A percentile compares a stretch with the other conserved stretches of the same genome.
These are phyloP conservation scores for Urocynchramus pylzowi DNA, from an alignment of 2,113 vertebrate species.

Conservation along the genomic window DNA sequence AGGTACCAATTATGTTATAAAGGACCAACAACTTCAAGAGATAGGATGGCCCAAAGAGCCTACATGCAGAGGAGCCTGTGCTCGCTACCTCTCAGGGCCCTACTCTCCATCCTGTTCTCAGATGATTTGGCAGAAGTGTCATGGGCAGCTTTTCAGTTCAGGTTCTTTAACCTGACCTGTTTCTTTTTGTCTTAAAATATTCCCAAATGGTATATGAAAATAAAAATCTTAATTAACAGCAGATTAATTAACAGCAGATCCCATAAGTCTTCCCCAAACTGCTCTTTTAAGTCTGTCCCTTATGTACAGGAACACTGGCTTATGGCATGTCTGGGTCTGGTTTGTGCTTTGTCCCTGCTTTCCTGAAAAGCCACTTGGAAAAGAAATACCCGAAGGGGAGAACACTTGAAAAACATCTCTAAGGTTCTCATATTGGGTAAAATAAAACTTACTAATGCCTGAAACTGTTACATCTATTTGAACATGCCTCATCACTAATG, in stretches of 20 bases:
- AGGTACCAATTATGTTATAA: conserved; percentile 68
- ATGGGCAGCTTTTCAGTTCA: conserved; percentile 37
- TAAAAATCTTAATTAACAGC: too few relatives aligned
- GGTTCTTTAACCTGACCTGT: neutral
- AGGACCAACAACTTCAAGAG: conserved; percentile 74
- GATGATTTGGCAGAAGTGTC: conserved; percentile 19
- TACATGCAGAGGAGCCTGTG: conserved; percentile 67
- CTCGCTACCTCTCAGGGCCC: conserved; percentile 35
- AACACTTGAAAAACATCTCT: conserved; percentile 34
- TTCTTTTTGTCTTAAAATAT: neutral
- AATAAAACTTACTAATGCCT: conserved; percentile 37
- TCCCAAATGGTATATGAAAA: neutral
- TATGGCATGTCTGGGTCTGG: neutral
- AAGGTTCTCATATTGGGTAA: conserved; percentile 13
- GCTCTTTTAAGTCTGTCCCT: neutral
- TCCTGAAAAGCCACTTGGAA: neutral
- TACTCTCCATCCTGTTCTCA: neutral
- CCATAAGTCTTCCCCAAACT: conserved; percentile 32
- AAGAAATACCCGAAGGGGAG: neutral
- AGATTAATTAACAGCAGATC: conserved; percentile 16
- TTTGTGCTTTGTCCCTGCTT: neutral
- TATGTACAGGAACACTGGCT: neutral
- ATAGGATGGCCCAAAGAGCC: conserved; percentile 71
- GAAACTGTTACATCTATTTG: neutral
- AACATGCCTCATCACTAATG: conserved; percentile 16